Evolutionary conservation across 2,888 invertebrate genomes (phyloP), one percentile per base, ranked within the genome.

Genomic region (Melieria omissa): DNA sequence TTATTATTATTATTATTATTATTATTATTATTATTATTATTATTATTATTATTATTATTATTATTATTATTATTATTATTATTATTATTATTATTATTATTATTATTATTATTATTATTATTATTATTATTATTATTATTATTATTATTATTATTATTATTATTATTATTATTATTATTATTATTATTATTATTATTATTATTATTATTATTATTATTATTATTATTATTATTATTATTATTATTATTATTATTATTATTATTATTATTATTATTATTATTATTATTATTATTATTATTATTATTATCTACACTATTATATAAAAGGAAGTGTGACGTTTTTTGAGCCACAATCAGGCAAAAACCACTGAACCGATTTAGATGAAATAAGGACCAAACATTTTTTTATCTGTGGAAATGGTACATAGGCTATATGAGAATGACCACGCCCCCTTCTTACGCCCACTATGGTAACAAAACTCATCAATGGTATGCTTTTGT

Each of bases 1-100:
- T 49, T 49, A 49, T 49, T 49, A 49, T 49, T 49, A 49, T 49
- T 49, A 49, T 49, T 49, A 49, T 49, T 49, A 49, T 49, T 49
- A 49, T 49, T 49, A 49, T 49, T 49, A 49, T 49, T 49, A 49
- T 49, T 49, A 49, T 49, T 49, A 49, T 49, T 49, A 49, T 49
- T 49, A 49, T 49, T 49, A 49, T 49, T 49, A 49, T 49, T 49
- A 49, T 49, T 49, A 49, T 49, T 49, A 49, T 49, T 49, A 49
- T 49, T 49, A 49, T 49, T 49, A 49, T 49, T 49, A 49, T 49
- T 49, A 49, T 49, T 49, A 49, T 49, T 49, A 49, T 49, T 49
- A 49, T 49, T 49, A 49, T 49, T 49, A 49, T 49, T 49, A 49
- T 49, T 49, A 49, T 49, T 49, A 49, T 49, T 49, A 49, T 49